phyloP scores from a whole-genome alignment of 1,140 invertebrate species.

The Megalopta genalis region DNA sequence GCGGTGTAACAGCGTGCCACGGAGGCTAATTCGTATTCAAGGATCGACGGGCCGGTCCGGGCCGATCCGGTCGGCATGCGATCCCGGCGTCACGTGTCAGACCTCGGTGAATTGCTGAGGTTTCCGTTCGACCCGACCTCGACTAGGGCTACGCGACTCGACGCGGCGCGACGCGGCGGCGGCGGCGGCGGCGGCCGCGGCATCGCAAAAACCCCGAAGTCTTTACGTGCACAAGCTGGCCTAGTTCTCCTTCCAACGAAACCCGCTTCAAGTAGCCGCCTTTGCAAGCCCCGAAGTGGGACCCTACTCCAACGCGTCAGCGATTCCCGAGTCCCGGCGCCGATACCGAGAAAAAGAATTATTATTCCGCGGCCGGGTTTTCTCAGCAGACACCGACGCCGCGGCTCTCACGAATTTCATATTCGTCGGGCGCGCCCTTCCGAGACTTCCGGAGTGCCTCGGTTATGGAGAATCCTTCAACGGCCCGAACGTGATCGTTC shows the following conservation, averaged over 20 bases:
- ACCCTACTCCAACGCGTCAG: slow-evolving; percentile 39
- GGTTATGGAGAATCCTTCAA: too few relatives aligned
- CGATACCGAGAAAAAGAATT: neutral
- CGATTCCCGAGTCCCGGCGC: slow-evolving; percentile 29
- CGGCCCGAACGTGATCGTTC: too few relatives aligned
- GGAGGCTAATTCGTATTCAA: slow-evolving; percentile 66
- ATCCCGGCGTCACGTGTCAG: slow-evolving; percentile 62
- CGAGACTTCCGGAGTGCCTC: too few relatives aligned
- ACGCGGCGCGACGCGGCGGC: too few relatives aligned
- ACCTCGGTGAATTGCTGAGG: slow-evolving; percentile 69
- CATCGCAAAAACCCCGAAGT: slow-evolving; percentile 53
- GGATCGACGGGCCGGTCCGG: slow-evolving; percentile 52
- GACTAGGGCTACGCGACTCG: slow-evolving; percentile 45
- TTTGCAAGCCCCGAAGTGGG: slow-evolving; percentile 39
- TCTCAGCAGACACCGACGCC: too few relatives aligned
- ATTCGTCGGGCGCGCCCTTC: too few relatives aligned
- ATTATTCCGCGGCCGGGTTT: too few relatives aligned
- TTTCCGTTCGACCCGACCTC: slow-evolving; percentile 60
- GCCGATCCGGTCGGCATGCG: slow-evolving; percentile 54
- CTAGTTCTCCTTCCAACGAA: slow-evolving; percentile 41
- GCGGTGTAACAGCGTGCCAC: neutral
- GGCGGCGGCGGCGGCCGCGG: neutral
- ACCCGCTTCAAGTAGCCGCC: slow-evolving; percentile 42
- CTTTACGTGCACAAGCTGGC: slow-evolving; percentile 63
- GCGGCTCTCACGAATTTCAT: too few relatives aligned